These are phyloP conservation scores for Macrotrachela quadricornifera DNA, from an alignment of 1,140 invertebrate species.

Conservation along the genomic window DNA sequence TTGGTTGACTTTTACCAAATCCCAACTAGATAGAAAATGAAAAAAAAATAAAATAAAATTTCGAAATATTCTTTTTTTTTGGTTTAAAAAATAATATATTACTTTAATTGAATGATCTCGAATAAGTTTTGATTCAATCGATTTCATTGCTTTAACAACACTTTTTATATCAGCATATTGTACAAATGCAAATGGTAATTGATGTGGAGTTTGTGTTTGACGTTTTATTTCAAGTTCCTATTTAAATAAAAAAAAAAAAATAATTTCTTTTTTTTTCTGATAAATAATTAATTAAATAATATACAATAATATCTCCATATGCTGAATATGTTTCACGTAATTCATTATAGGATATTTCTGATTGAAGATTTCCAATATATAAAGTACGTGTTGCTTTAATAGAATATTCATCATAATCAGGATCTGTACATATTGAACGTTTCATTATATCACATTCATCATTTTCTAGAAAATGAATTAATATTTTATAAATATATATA, in stretches of 20 bases:
- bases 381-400: slow-evolving; percentile 68
- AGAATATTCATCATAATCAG: slow-evolving; percentile 80
- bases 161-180: slow-evolving; percentile 82
- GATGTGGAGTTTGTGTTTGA: background rate
- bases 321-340: slow-evolving; percentile 66
- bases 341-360: slow-evolving; percentile 61
- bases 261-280: background rate
- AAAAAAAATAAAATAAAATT: background rate
- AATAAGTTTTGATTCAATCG: slow-evolving; percentile 75
- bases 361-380: slow-evolving; percentile 58
- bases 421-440: slow-evolving; percentile 35
- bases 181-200: slow-evolving; percentile 63
- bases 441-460: no score
- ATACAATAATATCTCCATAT: slow-evolving; percentile 80
- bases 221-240: slow-evolving; percentile 2
- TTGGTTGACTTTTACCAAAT: slow-evolving; percentile 85
- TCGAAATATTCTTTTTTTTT: no score
- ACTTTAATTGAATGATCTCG: slow-evolving; percentile 53
- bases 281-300: slow-evolving; percentile 15
- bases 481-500: no score
- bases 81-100: no score
- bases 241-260: background rate
- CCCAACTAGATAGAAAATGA: slow-evolving; percentile 39
- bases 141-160: slow-evolving; percentile 73
- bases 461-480: no score